Evolutionary conservation across 1,140 invertebrate genomes (phyloP).

Genomic region (Trachymyrmex septentrionalis): DNA sequence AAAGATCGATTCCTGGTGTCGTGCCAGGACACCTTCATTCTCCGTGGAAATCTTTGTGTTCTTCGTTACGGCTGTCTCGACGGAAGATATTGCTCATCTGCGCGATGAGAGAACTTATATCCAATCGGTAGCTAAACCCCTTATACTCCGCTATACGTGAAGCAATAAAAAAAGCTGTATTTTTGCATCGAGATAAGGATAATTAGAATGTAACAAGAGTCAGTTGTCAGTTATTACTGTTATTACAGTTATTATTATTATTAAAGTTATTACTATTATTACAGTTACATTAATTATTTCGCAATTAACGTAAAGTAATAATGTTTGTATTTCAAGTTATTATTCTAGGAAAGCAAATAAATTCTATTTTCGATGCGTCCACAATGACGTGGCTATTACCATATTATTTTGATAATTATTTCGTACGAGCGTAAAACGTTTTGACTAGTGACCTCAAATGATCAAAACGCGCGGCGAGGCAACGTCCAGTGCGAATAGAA

Average conservation of each 20-base stretch:
- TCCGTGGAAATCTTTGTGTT: conserved; percentile 24
- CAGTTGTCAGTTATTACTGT: not conserved
- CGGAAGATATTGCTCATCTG: conserved; percentile 31
- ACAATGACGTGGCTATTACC: not conserved
- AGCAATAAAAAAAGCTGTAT: not conserved
- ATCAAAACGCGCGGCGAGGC: conserved; percentile 53
- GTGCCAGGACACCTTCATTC: conserved; percentile 47
- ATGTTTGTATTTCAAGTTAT: not conserved
- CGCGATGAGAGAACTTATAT: not conserved
- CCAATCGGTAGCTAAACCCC: not conserved
- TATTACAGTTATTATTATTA: not conserved
- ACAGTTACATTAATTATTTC: not conserved
- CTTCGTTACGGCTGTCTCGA: conserved; percentile 15
- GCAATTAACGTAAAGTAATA: not conserved
- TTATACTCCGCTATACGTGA: not conserved
- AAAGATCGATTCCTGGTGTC: conserved; percentile 41
- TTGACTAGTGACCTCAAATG: conserved; percentile 36
- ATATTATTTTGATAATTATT: not conserved
- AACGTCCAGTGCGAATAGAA: conserved; percentile 44
- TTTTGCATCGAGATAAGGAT: not conserved
- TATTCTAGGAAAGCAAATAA: conserved; percentile 1
- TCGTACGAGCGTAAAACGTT: not conserved
- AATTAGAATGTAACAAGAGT: not conserved
- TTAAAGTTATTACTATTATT: not conserved
- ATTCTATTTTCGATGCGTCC: not conserved